Evolutionary conservation across 2,113 vertebrate species (phyloP).

Genomic region (Platichthys flesus): DNA sequence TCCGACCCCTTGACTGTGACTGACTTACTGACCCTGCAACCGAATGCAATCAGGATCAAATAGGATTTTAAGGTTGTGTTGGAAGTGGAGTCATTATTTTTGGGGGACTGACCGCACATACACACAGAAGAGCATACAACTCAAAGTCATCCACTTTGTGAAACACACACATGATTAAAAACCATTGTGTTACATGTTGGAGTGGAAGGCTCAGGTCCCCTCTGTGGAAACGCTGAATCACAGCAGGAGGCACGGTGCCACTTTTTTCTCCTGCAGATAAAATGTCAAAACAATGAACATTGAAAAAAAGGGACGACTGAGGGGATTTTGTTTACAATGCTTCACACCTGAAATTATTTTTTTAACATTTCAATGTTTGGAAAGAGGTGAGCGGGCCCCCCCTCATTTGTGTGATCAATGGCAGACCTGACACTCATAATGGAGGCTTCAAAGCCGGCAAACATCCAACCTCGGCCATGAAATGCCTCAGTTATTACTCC

Average conservation of each 20-base stretch:
- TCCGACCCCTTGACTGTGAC: conserved; percentile 10
- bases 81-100: too few relatives aligned
- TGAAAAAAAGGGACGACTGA: background rate
- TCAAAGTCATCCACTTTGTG: conserved; percentile 22
- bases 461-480: conserved; percentile 2
- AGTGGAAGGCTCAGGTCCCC: conserved; percentile 17
- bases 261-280: conserved; percentile 6
- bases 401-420: background rate
- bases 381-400: background rate
- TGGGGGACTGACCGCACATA: too few relatives aligned
- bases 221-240: conserved; percentile 3
- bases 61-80: background rate
- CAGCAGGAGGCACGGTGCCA: conserved; percentile 45
- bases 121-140: conserved; percentile 1
- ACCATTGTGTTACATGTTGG: conserved; percentile 10
- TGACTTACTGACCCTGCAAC: background rate
- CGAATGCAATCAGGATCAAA: conserved; percentile 23
- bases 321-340: conserved; percentile 7
- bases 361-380: background rate
- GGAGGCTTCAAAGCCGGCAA: background rate
- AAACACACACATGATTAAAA: background rate
- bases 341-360: conserved; percentile 2
- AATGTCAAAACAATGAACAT: conserved; percentile 12
- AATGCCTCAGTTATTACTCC: conserved; percentile 11
- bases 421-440: background rate